Conservation (phyloP, 2,888 invertebrate genomes). For the Willowsia nigromaculata region DNA sequence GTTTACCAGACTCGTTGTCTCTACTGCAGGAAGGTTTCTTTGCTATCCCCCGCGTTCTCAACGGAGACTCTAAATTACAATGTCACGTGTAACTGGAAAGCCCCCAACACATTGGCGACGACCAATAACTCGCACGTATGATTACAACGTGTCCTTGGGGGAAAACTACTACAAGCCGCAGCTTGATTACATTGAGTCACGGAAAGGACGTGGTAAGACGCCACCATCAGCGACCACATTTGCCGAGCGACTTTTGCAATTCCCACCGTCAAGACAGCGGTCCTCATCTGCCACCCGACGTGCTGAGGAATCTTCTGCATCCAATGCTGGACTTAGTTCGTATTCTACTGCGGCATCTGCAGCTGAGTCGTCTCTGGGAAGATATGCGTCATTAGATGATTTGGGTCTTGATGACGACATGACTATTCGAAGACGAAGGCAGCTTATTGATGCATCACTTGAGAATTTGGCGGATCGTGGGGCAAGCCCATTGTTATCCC, state of each 20-base stretch:
- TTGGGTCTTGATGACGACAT: conserved; percentile 56
- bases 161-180: conserved; percentile 77
- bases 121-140: conserved; percentile 90
- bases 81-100: conserved; percentile 62
- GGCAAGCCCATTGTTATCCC: conserved; percentile 40
- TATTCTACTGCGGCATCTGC: neutral
- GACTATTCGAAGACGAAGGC: neutral
- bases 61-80: neutral
- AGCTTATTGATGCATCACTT: conserved; percentile 27
- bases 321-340: neutral
- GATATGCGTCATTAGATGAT: conserved; percentile 73
- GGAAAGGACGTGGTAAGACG: conserved; percentile 68
- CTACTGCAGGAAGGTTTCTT: too few relatives aligned
- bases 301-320: conserved; percentile 18
- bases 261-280: conserved; percentile 24
- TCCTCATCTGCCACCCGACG: conserved; percentile 59
- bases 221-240: conserved; percentile 77
- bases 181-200: conserved; percentile 71
- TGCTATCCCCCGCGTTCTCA: neutral
- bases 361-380: conserved; percentile 30
- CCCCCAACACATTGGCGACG: conserved; percentile 79
- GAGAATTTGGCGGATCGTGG: conserved; percentile 44
- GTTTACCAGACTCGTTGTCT: neutral
- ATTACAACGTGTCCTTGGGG: conserved; percentile 87
- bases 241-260: conserved; percentile 69